phyloP scores from a whole-genome alignment of 2,797 vertebrate species.

The Sphaeramia orbicularis region DNA sequence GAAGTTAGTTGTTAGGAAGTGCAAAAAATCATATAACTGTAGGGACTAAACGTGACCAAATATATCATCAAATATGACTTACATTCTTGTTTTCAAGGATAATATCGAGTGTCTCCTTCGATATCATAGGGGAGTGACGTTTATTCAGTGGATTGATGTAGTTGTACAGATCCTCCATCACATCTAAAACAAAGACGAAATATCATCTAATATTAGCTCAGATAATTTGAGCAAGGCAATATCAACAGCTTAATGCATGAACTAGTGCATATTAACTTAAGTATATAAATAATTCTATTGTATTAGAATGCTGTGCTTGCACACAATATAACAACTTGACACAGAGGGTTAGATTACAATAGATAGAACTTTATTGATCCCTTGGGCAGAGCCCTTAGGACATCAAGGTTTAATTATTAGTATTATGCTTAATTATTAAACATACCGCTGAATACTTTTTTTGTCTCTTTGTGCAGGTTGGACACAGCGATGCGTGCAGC shows the following conservation, averaged over 20 bases:
- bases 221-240: neutral
- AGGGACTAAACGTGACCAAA: conserved; percentile 1
- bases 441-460: conserved; percentile 93
- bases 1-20: neutral
- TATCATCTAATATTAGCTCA: neutral
- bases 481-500: conserved; percentile 96
- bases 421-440: neutral
- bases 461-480: conserved; percentile 97
- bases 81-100: conserved; percentile 92
- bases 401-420: too few relatives aligned
- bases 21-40: neutral
- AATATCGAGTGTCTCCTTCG: conserved; percentile 90
- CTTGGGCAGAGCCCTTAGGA: too few relatives aligned
- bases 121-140: conserved; percentile 94
- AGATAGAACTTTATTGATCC: too few relatives aligned
- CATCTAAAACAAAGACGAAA: conserved; percentile 75
- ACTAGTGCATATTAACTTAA: neutral
- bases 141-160: conserved; percentile 92
- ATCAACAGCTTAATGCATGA: neutral
- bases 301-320: too few relatives aligned
- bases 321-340: neutral
- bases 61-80: conserved; percentile 31
- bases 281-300: too few relatives aligned
- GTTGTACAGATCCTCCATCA: conserved; percentile 95
- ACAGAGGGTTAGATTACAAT: neutral